phyloP scores from a whole-genome alignment of 1,140 invertebrate genomes.

The Pentalonia nigronervosa region DNA sequence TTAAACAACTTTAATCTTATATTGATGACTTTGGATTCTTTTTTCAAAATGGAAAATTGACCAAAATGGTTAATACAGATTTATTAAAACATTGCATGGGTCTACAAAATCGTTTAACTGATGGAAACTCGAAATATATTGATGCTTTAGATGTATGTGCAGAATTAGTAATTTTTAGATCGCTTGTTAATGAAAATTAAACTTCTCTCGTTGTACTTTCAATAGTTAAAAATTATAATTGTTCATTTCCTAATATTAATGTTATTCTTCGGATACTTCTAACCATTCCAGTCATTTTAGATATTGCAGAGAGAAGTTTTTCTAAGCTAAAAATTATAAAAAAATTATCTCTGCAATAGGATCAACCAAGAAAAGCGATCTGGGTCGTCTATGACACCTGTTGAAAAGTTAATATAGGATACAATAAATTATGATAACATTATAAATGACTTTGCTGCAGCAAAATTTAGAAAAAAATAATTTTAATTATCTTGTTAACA shows the following conservation, averaged over 20 bases:
- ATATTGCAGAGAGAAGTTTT: neutral
- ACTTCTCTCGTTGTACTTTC: neutral
- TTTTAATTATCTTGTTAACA: neutral
- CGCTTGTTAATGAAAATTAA: neutral
- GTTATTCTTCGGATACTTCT: neutral
- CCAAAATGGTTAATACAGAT: neutral
- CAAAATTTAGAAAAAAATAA: neutral
- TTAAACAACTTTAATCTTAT: neutral
- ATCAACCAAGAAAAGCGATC: neutral
- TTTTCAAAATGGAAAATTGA: neutral
- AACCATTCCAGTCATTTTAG: neutral
- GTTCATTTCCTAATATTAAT: conserved; percentile 25
- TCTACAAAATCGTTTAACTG: neutral
- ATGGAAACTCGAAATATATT: neutral
- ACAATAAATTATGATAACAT: neutral
- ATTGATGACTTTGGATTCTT: neutral
- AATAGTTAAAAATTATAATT: neutral
- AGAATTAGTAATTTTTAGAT: neutral
- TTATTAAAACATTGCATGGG: neutral
- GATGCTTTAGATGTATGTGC: neutral
- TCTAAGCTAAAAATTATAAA: neutral
- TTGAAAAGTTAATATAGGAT: neutral
- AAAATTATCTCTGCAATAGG: neutral
- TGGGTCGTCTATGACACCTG: neutral
- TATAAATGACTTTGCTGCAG: neutral